These are phyloP conservation scores for Brassicogethes aeneus DNA, from an alignment of 2,888 invertebrate genomes.

Conservation along the genomic window DNA sequence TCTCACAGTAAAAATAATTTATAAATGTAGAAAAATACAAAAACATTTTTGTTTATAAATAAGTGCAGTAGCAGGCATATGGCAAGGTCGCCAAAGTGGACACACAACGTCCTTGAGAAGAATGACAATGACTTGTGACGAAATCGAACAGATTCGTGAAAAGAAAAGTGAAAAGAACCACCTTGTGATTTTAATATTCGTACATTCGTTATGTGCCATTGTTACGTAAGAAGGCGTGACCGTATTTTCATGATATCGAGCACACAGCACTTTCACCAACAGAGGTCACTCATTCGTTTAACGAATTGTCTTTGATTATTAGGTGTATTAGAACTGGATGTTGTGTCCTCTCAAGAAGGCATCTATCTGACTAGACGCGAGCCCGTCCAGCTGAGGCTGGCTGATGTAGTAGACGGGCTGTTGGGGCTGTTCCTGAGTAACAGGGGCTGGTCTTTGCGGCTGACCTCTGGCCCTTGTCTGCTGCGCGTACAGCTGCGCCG, in stretches of 20 bases:
- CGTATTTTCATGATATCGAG: slow-evolving; percentile 17
- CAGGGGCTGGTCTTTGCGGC: slow-evolving; percentile 11
- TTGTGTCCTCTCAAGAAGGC: slow-evolving; percentile 69
- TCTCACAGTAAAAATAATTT: no score
- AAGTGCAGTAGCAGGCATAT: no score
- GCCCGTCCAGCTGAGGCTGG: slow-evolving; percentile 26
- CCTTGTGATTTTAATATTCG: slow-evolving; percentile 16
- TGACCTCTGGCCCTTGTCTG: slow-evolving; percentile 41
- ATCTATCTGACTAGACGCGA: slow-evolving; percentile 65
- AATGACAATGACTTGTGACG: slow-evolving; percentile 16
- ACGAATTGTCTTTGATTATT: slow-evolving; percentile 14
- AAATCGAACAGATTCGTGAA: slow-evolving; percentile 15
- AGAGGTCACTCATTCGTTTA: slow-evolving; percentile 15
- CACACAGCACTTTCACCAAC: slow-evolving; percentile 27
- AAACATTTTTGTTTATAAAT: no score
- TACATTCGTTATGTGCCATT: slow-evolving; percentile 23
- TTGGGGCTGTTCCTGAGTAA: slow-evolving; percentile 17
- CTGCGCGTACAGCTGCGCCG: slow-evolving; percentile 44
- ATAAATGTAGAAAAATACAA: no score
- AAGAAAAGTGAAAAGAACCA: slow-evolving; percentile 18
- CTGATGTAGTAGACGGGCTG: slow-evolving; percentile 53
- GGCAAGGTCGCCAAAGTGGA: slow-evolving; percentile 1
- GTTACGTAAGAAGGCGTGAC: slow-evolving; percentile 28
- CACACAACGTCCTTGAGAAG: slow-evolving; percentile 15
- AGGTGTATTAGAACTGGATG: slow-evolving; percentile 49